Evolutionary conservation across 2,113 vertebrate species (phyloP).

Genomic region (Oryzias celebensis): DNA sequence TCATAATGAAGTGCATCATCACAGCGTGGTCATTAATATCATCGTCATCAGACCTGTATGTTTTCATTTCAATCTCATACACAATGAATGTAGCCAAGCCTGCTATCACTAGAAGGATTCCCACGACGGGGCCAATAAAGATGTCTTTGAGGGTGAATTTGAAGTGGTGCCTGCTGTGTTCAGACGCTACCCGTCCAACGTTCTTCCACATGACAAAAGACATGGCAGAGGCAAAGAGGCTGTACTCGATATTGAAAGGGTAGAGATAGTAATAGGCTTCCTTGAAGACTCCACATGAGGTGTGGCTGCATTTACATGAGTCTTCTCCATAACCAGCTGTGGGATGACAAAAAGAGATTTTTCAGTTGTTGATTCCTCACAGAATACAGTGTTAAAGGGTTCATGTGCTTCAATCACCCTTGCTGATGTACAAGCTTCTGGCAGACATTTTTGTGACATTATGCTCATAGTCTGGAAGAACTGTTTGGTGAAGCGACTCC

Average conservation of each 20-base stretch:
- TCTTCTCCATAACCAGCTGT: slow-evolving; percentile 53
- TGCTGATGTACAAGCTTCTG: slow-evolving; percentile 26
- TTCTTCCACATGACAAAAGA: slow-evolving; percentile 96
- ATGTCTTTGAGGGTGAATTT: slow-evolving; percentile 75
- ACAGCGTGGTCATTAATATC: slow-evolving; percentile 69
- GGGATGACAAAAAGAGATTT: slow-evolving; percentile 19
- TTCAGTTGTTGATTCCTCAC: not conserved
- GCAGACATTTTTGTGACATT: slow-evolving; percentile 15
- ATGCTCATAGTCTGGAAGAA: not conserved
- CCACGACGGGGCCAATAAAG: slow-evolving; percentile 77
- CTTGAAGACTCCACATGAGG: slow-evolving; percentile 83
- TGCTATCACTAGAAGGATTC: slow-evolving; percentile 79
- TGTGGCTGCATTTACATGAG: slow-evolving; percentile 80
- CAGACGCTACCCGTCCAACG: slow-evolving; percentile 81
- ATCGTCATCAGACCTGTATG: not conserved
- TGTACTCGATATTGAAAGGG: slow-evolving; percentile 95
- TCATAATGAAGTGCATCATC: slow-evolving; percentile 85
- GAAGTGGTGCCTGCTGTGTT: slow-evolving; percentile 70
- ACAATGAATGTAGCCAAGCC: slow-evolving; percentile 87
- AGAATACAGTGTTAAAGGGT: not conserved
- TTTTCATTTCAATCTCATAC: slow-evolving; percentile 84
- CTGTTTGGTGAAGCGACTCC: slow-evolving; percentile 89
- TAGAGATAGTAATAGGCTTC: slow-evolving; percentile 89
- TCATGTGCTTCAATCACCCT: slow-evolving; percentile 33
- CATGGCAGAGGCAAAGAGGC: slow-evolving; percentile 91